Percentiles rank a stretch among this genome's conserved stretches.
Evolutionary conservation across 2,113 vertebrate species (phyloP).

Genomic region (Mesembrinibis cayennensis): DNA sequence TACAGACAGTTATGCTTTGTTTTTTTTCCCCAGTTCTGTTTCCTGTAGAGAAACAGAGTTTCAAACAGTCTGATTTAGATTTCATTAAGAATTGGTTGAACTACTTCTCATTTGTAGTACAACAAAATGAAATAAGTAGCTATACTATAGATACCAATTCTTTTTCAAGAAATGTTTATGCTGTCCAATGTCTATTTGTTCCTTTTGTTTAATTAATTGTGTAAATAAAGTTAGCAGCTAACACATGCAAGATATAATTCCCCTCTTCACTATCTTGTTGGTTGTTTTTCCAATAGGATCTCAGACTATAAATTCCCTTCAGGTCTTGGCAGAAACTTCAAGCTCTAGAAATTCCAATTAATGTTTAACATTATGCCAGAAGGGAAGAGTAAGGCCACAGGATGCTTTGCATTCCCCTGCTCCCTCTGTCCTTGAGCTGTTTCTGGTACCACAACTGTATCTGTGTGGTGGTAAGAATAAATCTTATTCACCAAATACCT

Average conservation of each 20-base stretch:
- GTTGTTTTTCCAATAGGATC: neutral
- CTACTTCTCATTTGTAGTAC: neutral
- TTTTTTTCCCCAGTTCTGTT: neutral
- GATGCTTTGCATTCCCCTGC: neutral
- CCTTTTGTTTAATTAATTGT: neutral
- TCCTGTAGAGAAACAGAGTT: neutral
- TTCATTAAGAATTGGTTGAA: neutral
- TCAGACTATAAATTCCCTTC: neutral
- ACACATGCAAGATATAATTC: neutral
- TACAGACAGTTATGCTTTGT: neutral
- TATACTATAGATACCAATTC: neutral
- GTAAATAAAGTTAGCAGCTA: constrained; percentile 7
- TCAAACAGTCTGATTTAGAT: neutral
- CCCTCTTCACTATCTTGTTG: neutral
- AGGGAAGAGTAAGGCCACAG: neutral
- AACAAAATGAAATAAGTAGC: neutral
- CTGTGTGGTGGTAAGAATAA: neutral
- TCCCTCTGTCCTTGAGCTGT: neutral
- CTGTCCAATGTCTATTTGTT: neutral
- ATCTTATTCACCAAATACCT: neutral
- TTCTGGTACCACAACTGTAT: neutral
- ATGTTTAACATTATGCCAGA: neutral
- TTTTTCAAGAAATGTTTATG: neutral
- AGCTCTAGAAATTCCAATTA: neutral
- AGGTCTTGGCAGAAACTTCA: neutral